A percentile compares a stretch with the other conserved stretches of the same genome.
phyloP scores from a whole-genome alignment of 2,113 vertebrate species.

The Crocuta crocuta region DNA sequence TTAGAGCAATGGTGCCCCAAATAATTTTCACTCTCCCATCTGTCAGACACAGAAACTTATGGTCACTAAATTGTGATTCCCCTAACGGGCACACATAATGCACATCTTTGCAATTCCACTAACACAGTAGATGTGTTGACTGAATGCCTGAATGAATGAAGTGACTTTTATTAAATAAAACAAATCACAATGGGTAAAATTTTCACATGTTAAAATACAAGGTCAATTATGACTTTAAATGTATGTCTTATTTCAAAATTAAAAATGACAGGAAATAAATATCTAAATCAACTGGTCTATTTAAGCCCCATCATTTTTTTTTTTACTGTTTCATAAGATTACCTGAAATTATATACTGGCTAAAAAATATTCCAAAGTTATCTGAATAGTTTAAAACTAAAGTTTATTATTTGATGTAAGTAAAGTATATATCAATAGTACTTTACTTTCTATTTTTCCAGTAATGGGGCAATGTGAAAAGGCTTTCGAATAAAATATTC shows the following conservation, averaged over 20 bases:
- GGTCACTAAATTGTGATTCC: background rate
- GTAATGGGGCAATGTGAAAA: background rate
- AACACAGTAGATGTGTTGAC: accelerated
- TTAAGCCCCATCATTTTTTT: background rate
- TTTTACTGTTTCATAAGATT: background rate
- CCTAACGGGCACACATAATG: background rate
- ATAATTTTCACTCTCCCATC: background rate
- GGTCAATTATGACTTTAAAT: background rate
- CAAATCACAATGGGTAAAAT: background rate
- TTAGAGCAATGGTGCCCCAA: background rate
- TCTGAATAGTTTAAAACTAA: background rate
- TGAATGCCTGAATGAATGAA: background rate
- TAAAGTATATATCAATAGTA: background rate
- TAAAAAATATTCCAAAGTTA: background rate
- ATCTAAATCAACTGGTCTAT: background rate
- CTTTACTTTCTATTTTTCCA: background rate
- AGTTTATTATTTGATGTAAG: background rate
- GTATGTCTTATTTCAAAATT: background rate
- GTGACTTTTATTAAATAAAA: background rate
- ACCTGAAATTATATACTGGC: background rate
- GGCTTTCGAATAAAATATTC: background rate
- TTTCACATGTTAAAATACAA: background rate
- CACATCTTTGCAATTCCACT: background rate
- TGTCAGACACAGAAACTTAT: background rate
- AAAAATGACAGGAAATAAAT: background rate